A percentile compares a stretch with the other conserved stretches of the same genome.
Conservation (phyloP, 2,797 vertebrate genomes). For the Alosa sapidissima region DNA sequence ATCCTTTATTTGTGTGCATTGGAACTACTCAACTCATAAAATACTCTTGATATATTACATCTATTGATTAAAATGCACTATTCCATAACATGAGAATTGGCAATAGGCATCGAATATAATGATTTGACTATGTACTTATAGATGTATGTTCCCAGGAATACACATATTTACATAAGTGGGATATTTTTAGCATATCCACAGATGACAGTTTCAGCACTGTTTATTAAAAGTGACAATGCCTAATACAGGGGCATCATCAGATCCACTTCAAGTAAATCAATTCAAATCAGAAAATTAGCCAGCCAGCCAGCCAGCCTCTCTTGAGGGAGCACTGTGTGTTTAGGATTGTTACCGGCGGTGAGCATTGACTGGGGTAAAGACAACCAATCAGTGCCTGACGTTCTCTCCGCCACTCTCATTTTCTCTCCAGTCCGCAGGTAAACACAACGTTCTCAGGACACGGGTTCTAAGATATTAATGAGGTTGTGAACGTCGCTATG, state of each 20-base stretch:
- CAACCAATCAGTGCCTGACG: not conserved
- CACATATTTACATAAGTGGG: not conserved
- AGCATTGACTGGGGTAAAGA: not conserved
- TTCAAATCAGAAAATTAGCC: not conserved
- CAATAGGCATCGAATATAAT: not conserved
- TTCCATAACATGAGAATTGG: not conserved
- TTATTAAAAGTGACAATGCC: not conserved
- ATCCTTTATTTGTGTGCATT: not conserved
- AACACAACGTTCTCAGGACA: constrained; percentile 36
- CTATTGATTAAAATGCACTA: not conserved
- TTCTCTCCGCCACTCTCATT: not conserved
- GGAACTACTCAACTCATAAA: not conserved
- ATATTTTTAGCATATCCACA: not conserved
- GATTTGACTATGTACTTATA: not conserved
- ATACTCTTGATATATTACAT: not conserved
- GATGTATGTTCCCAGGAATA: not conserved
- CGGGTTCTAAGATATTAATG: constrained; percentile 42
- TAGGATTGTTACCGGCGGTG: not conserved
- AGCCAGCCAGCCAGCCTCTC: not conserved
- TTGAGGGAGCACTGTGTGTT: not conserved
- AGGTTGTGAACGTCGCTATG: constrained; percentile 40
- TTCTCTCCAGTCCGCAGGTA: constrained; percentile 17
- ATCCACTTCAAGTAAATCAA: not conserved
- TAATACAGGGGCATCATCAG: constrained; percentile 1
- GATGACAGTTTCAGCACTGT: not conserved